Conservation (phyloP, 2,113 vertebrate species). For the Acrocephalus arundinaceus region DNA sequence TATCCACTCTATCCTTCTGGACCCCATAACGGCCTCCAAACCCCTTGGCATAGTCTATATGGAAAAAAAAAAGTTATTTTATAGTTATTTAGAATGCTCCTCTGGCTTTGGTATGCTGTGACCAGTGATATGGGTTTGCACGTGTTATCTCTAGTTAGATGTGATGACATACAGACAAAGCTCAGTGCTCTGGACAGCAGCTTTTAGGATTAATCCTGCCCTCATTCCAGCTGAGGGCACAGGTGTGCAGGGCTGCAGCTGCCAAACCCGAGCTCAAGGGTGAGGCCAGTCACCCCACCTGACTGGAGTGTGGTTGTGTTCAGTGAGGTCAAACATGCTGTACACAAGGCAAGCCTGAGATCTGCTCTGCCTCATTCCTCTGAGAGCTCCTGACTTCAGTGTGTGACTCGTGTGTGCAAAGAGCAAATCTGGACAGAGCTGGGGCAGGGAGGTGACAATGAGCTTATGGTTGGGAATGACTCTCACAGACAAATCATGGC, state of each 20-base stretch:
- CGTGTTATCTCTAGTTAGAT: background rate
- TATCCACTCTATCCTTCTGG: constrained; percentile 90
- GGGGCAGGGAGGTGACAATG: background rate
- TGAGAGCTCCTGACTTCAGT: background rate
- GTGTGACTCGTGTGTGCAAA: background rate
- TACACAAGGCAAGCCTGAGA: background rate
- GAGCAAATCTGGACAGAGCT: background rate
- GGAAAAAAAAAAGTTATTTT: background rate
- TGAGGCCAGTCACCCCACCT: background rate
- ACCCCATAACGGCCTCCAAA: constrained; percentile 92
- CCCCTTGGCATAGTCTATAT: constrained; percentile 88
- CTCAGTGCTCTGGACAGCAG: background rate
- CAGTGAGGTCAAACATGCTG: background rate
- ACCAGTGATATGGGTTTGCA: background rate
- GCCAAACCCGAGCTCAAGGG: background rate
- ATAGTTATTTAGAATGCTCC: background rate
- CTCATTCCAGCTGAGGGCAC: background rate
- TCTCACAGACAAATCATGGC: background rate
- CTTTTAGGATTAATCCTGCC: background rate
- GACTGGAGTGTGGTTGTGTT: background rate
- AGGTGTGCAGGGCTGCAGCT: background rate
- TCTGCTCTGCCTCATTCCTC: background rate
- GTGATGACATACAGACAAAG: background rate
- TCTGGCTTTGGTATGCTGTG: background rate
- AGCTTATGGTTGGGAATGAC: background rate